Evolutionary conservation across 2,113 vertebrate species (phyloP), one percentile per base, ranked within the genome.

Genomic region (Campylomormyrus tamandua): DNA sequence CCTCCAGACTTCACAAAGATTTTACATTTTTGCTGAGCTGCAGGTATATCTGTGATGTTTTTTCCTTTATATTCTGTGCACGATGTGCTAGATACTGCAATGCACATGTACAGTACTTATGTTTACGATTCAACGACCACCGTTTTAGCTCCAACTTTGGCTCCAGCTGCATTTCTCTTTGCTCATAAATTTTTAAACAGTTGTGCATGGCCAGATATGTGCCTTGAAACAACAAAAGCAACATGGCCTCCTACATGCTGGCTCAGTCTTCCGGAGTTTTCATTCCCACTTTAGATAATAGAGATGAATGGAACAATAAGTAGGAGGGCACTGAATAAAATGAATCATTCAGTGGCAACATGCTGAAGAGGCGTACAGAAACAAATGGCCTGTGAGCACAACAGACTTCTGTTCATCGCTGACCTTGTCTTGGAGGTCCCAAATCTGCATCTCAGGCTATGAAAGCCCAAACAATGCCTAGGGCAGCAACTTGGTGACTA

Each of bases 251-350:
- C 45, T 84, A 48, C 83, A 48, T 45, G 83, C 21, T n/a, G 19
- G 45, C 45, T 48, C 13, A 83, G 39, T 2, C 83, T 45, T 45
- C 83, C 83, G 7, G 74, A 84, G 45, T 84, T 84, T 84, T 84
- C 45, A 46, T 45, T 84, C 83, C 83, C 83, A 84, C 45, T 84
- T 84, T 13, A 84, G 35, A 84, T 84, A 84, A 84, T 48, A n/a
- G 39, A 46, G 83, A 84, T 46, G 45, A 84, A 84, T 39, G 74
- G 74, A 19, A 42, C 83, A 84, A 48, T 48, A 84, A 84, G 83
- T 45, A 48, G 83, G 74, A 19, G 74, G 31, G 35, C 5, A 80
- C 74, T 80, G 74, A 80, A 49, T 45, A 84, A 84, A 84, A 84
- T 84, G 83, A 48, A 84, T 21, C 83, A 84, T 84, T 84, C 39